phyloP scores from a whole-genome alignment of 2,888 invertebrate genomes.

The Rhagonycha fulva region DNA sequence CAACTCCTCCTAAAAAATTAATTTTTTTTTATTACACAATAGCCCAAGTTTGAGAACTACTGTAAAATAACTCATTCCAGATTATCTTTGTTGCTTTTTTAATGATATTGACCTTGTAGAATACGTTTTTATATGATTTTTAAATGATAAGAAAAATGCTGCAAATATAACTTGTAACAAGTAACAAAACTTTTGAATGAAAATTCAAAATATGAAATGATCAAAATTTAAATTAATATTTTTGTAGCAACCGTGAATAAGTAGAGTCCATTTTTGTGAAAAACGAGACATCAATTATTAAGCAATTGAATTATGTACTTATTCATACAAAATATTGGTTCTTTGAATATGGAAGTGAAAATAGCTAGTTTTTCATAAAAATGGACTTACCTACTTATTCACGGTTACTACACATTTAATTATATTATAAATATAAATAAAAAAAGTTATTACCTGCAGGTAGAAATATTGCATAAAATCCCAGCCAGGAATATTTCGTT shows the following conservation, averaged over 20 bases:
- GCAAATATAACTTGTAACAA: neutral
- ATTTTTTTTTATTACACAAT: neutral
- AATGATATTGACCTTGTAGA: neutral
- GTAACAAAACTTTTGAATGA: slow-evolving; percentile 21
- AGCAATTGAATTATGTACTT: too few relatives aligned
- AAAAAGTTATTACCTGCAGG: slow-evolving; percentile 67
- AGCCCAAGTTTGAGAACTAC: neutral
- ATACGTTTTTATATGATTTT: neutral
- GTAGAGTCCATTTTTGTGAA: too few relatives aligned
- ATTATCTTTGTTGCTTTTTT: neutral
- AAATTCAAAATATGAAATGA: neutral
- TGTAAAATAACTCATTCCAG: neutral
- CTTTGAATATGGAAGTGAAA: too few relatives aligned
- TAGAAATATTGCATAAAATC: slow-evolving; percentile 94
- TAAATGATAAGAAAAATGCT: neutral
- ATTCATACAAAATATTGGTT: too few relatives aligned
- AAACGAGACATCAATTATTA: too few relatives aligned
- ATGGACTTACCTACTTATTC: too few relatives aligned
- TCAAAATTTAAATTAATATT: neutral
- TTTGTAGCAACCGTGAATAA: too few relatives aligned
- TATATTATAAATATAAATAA: too few relatives aligned
- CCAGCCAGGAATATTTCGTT: slow-evolving; percentile 89
- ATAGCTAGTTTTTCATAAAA: too few relatives aligned
- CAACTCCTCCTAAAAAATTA: slow-evolving; percentile 79
- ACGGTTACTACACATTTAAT: too few relatives aligned